Evolutionary conservation across 1,140 invertebrate genomes (phyloP), one percentile per base, ranked within the genome.

Genomic region (Chymomyza costata): DNA sequence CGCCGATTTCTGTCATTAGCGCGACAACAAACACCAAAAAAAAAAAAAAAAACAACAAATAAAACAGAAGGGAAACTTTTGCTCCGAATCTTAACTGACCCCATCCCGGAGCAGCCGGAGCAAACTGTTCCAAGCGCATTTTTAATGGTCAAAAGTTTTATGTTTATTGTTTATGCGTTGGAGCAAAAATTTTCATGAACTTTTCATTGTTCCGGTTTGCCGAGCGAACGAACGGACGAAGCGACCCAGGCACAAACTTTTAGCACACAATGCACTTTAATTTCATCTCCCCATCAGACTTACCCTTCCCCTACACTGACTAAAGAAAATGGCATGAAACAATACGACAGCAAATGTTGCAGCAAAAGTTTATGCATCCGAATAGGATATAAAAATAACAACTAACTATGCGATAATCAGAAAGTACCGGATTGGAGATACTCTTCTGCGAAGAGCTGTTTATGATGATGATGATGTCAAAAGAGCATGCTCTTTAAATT

Each of bases 101-200:
- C 48, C 28, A 17, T 6, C 21, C 15, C 41, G 6, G 17, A 10
- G 18, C 13, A 37, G 6, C 55, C 34, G 31, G 37, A 19, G 35
- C 30, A 18, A 65, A 43, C 56, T 51, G 55, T 47, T 67, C 3
- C 8, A 8, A 25, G 66, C 62, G 54, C 57, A 54, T 61, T 80
- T 80, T 80, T 80, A 80, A 80, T 80, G 73, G 73, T 80, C 64
- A 65, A 80, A 80, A 80, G 64, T 80, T 80, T 73, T 81, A 80
- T 80, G 67, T 80, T 80, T 80, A 80, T 80, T 80, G 73, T 80
- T 80, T 80, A 80, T 80, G 73, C 67, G 64, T 59, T 80, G 67
- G 65, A 73, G 73, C 73, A 73, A 73, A 73, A 80, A 80, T 80
- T 80, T 80, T 73, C 71, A 80, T 80, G 73, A 80, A 80, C 73